These are phyloP conservation scores for Muricea muricata DNA, from an alignment of 92 coral and sea anemone species.

Conservation along the genomic window DNA sequence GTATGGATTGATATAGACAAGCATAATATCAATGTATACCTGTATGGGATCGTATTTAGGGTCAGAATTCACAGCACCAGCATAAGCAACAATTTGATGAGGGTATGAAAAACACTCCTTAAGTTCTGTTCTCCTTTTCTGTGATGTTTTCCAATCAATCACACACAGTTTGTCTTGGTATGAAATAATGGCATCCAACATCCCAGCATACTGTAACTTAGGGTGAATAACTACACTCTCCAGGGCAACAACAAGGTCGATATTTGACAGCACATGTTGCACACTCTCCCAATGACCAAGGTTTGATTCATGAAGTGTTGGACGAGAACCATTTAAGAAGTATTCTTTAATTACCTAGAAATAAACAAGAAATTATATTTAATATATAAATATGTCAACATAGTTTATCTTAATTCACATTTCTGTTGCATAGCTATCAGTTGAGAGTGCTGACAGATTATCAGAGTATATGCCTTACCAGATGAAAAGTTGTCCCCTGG, in stretches of 20 bases:
- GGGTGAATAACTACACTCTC: slow-evolving; percentile 89
- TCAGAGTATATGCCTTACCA: too few species aligned
- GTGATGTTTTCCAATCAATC: slow-evolving; percentile 96
- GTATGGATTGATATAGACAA: too few species aligned
- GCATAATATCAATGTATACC: slow-evolving; percentile 66
- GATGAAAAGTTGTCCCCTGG: slow-evolving; percentile 79
- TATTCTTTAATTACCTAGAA: slow-evolving; percentile 61
- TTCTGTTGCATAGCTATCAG: too few species aligned
- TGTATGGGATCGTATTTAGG: slow-evolving; percentile 81
- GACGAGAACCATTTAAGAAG: slow-evolving; percentile 36
- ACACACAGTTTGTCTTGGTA: slow-evolving; percentile 75
- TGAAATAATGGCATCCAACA: slow-evolving; percentile 81
- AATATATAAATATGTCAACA: too few species aligned
- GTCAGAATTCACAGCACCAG: slow-evolving; percentile 93
- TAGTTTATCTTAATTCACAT: too few species aligned
- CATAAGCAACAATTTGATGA: slow-evolving; percentile 84
- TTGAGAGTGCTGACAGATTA: too few species aligned
- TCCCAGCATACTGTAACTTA: slow-evolving; percentile 84
- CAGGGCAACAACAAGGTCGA: slow-evolving; percentile 78
- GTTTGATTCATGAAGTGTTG: slow-evolving; percentile 22
- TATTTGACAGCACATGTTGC: slow-evolving; percentile 66
- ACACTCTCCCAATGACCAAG: slow-evolving; percentile 83
- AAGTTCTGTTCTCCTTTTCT: slow-evolving; percentile 70
- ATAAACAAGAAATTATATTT: too few species aligned
- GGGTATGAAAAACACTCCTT: slow-evolving; percentile 92